These are phyloP conservation scores for Lobophora halterata DNA, from an alignment of 2,888 invertebrate species.

Conservation along the genomic window DNA sequence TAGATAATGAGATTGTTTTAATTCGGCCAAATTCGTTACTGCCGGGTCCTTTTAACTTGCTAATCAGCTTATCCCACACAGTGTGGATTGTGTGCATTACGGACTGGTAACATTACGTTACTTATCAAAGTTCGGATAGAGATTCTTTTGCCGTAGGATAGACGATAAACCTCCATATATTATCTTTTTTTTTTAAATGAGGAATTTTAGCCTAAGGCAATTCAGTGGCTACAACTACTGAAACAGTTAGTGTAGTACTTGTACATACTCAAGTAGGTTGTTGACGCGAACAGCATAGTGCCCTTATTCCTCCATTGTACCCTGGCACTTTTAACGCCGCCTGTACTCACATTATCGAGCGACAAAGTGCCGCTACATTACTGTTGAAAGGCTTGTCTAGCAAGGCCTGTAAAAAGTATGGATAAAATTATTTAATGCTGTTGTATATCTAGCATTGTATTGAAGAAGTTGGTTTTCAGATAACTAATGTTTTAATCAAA, in stretches of 20 bases:
- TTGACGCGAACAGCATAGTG: conserved; percentile 36
- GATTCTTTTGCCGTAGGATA: too few species aligned
- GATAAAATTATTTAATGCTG: conserved; percentile 30
- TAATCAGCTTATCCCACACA: conserved; percentile 64
- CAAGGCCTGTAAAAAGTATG: conserved; percentile 29
- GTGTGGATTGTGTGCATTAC: conserved; percentile 56
- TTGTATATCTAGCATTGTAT: too few species aligned
- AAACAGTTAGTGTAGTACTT: conserved; percentile 7
- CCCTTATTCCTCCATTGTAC: conserved; percentile 34
- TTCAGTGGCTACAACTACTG: too few species aligned
- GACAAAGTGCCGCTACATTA: conserved; percentile 54
- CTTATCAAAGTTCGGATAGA: too few species aligned
- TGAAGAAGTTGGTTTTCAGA: too few species aligned
- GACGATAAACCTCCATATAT: background rate
- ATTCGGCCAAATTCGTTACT: conserved; percentile 52
- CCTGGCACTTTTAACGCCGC: conserved; percentile 46
- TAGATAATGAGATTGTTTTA: conserved; percentile 63
- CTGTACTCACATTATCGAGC: conserved; percentile 51
- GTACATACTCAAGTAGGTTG: conserved; percentile 20
- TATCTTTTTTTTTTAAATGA: too few species aligned
- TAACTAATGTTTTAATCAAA: too few species aligned
- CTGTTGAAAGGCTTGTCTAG: conserved; percentile 50
- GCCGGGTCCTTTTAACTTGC: conserved; percentile 61
- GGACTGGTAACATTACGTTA: too few species aligned
- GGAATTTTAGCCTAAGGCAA: too few species aligned